A percentile compares a stretch with the other conserved stretches of the same genome.
Evolutionary conservation across 2,888 invertebrate species (phyloP).

Genomic region (Glaucopsyche alexis): DNA sequence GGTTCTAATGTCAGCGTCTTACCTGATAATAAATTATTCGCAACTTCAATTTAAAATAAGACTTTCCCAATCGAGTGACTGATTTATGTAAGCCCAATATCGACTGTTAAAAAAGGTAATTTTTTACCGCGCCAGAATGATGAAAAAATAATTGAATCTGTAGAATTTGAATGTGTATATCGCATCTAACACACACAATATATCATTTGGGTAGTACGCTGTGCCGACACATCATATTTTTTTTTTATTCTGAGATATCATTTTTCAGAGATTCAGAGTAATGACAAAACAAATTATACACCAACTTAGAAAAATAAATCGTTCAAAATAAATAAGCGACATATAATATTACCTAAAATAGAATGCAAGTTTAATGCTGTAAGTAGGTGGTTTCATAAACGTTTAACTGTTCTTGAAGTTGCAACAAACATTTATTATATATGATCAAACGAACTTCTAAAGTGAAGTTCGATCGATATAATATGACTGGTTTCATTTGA

Average conservation of each 20-base stretch:
- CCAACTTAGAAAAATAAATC: too few species aligned
- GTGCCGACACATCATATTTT: too few species aligned
- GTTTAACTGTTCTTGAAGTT: not conserved
- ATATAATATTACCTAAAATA: not conserved
- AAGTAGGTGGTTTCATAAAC: not conserved
- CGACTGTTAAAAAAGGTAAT: not conserved
- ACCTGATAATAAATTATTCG: constrained; percentile 12
- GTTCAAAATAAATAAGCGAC: not conserved
- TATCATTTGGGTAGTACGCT: not conserved
- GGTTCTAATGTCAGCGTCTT: not conserved
- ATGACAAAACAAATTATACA: too few species aligned
- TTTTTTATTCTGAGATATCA: too few species aligned
- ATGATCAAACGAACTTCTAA: too few species aligned
- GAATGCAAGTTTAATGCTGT: constrained; percentile 11
- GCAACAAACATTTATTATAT: constrained; percentile 13
- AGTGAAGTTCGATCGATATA: too few species aligned
- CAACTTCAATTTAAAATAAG: constrained; percentile 4
- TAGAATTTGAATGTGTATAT: not conserved
- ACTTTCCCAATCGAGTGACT: not conserved
- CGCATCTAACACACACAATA: not conserved
- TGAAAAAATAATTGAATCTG: not conserved
- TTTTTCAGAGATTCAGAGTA: too few species aligned
- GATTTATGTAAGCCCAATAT: constrained; percentile 1
- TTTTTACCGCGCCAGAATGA: not conserved
- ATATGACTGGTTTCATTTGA: too few species aligned